Conservation (phyloP, 2,113 vertebrate genomes). For the Tauraco erythrolophus region DNA sequence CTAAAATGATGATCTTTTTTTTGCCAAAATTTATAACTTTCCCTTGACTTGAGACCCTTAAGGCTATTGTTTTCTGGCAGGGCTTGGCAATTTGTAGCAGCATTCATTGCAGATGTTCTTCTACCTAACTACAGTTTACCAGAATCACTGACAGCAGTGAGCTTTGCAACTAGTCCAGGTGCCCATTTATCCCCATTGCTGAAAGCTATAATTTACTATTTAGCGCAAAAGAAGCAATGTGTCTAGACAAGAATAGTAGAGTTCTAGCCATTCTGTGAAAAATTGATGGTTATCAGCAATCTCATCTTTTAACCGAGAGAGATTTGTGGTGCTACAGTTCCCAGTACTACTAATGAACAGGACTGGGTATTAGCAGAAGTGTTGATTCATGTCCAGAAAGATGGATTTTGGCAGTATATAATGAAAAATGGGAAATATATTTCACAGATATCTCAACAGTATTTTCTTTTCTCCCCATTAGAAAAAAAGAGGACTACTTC, state of each 20-base stretch:
- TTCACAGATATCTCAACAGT: not conserved
- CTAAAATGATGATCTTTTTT: not conserved
- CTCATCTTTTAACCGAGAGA: not conserved
- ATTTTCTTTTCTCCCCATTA: not conserved
- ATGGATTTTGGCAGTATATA: not conserved
- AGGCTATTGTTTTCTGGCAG: not conserved
- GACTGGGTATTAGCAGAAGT: not conserved
- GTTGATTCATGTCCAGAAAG: not conserved
- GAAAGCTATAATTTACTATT: not conserved
- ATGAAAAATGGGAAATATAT: not conserved
- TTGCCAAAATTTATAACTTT: not conserved
- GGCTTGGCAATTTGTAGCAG: not conserved
- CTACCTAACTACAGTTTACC: not conserved
- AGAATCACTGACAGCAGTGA: not conserved
- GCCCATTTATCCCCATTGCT: not conserved
- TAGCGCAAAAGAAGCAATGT: not conserved
- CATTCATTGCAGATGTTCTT: not conserved
- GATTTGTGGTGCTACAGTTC: not conserved
- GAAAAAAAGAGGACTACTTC: not conserved
- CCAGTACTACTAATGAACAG: not conserved
- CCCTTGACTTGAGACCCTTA: not conserved
- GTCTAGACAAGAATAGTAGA: not conserved
- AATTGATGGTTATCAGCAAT: not conserved
- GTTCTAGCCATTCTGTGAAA: not conserved
- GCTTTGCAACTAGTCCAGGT: not conserved